Conservation (phyloP, 2,113 vertebrate species). For the Lepisosteus osseus region DNA sequence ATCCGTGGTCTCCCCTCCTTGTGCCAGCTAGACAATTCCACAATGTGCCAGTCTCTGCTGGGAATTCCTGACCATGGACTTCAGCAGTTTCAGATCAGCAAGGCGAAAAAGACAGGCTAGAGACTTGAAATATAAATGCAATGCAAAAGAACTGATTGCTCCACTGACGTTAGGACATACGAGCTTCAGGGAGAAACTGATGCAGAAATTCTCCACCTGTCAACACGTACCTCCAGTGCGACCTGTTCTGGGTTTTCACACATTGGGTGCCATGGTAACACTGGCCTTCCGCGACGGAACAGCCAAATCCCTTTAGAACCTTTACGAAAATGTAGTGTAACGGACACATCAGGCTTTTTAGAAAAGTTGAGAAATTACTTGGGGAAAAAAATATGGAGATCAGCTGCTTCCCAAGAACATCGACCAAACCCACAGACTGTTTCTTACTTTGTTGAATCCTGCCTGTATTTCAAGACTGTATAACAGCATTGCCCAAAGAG, state of each 20-base stretch:
- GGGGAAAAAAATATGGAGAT: too few relatives aligned
- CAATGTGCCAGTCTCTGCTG: constrained; percentile 31
- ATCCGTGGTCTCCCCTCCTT: constrained; percentile 1
- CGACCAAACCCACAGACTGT: too few relatives aligned
- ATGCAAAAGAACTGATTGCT: constrained; percentile 6
- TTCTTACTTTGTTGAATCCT: too few relatives aligned
- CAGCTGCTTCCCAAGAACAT: too few relatives aligned
- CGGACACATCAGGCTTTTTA: too few relatives aligned
- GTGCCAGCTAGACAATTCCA: not conserved
- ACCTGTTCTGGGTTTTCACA: too few relatives aligned
- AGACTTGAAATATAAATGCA: constrained; percentile 50
- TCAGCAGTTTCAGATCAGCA: constrained; percentile 31
- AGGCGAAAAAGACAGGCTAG: constrained; percentile 45
- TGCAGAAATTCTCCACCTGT: constrained; percentile 32
- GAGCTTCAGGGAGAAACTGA: constrained; percentile 42
- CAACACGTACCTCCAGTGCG: not conserved
- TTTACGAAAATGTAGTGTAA: too few relatives aligned
- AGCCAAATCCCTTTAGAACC: too few relatives aligned
- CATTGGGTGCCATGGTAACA: not conserved
- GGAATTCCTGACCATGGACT: constrained; percentile 8
- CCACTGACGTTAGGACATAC: constrained; percentile 27
- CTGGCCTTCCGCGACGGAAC: not conserved
- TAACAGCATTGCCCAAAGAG: too few relatives aligned
- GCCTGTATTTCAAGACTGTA: too few relatives aligned
- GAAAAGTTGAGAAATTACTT: too few relatives aligned